Evolutionary conservation across 2,113 vertebrate species (phyloP).

Genomic region (Porphyrio hochstetteri): DNA sequence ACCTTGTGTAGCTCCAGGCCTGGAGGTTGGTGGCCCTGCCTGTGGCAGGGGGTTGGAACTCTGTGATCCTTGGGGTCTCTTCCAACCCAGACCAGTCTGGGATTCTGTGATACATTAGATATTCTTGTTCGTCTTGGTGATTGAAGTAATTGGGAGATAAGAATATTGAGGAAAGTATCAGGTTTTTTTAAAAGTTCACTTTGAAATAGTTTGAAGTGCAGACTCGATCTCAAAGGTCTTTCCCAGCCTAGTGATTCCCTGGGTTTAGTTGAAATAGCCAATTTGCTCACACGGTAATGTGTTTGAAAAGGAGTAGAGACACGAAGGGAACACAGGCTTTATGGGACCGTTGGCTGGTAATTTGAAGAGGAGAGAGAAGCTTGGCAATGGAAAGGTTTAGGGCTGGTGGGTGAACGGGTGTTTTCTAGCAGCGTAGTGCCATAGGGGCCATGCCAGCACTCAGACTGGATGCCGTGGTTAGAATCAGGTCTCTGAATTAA

Average conservation of each 20-base stretch:
- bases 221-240: no score
- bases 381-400: neutral
- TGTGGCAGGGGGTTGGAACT: no score
- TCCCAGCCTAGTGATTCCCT: no score
- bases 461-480: neutral
- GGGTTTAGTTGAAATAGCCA: neutral
- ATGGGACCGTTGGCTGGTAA: neutral
- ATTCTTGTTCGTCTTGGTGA: neutral
- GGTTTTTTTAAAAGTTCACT: neutral
- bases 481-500: neutral
- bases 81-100: no score
- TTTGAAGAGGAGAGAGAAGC: neutral
- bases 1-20: no score
- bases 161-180: neutral
- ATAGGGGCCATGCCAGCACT: neutral
- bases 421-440: neutral
- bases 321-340: neutral
- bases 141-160: neutral
- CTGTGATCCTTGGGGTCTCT: no score
- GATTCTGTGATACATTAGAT: neutral
- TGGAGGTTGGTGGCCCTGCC: no score
- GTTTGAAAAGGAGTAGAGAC: rapidly evolving
- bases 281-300: rapidly evolving
- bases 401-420: neutral
- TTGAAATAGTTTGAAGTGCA: neutral